phyloP scores from a whole-genome alignment of 2,797 vertebrate genomes.

The Pseudochromis fuscus region DNA sequence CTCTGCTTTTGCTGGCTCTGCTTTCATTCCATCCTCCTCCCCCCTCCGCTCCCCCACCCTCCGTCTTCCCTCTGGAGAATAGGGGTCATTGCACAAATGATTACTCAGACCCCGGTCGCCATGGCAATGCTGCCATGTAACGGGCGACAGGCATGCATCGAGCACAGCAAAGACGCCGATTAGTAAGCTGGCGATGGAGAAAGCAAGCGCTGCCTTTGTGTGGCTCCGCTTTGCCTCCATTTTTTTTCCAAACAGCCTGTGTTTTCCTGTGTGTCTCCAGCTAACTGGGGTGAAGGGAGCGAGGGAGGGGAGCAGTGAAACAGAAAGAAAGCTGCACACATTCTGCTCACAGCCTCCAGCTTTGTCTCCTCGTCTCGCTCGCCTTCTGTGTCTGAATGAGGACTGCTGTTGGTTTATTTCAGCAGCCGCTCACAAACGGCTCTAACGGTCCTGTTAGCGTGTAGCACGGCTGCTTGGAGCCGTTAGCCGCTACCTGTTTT shows the following conservation, averaged over 20 bases:
- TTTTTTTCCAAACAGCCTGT: constrained; percentile 63
- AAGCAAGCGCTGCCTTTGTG: constrained; percentile 89
- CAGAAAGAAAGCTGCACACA: constrained; percentile 76
- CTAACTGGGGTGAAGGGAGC: constrained; percentile 67
- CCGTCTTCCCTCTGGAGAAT: constrained; percentile 88
- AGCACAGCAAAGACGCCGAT: constrained; percentile 95
- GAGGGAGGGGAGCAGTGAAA: constrained; percentile 67
- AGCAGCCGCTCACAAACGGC: constrained; percentile 42
- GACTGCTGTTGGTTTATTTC: constrained; percentile 59
- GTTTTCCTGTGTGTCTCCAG: constrained; percentile 75
- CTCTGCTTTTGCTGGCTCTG: constrained; percentile 79
- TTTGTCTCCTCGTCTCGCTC: constrained; percentile 73
- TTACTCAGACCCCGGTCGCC: constrained; percentile 98
- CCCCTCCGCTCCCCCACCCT: constrained; percentile 55
- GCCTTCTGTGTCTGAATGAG: constrained; percentile 62
- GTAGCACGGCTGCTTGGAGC: background rate
- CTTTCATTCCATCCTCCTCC: constrained; percentile 79
- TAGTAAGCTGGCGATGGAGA: constrained; percentile 89
- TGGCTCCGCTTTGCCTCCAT: constrained; percentile 76
- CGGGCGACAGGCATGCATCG: constrained; percentile 92
- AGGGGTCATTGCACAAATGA: constrained; percentile 99
- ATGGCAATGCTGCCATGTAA: constrained; percentile 96
- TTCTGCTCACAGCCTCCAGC: constrained; percentile 77
- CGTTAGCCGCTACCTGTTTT: background rate
- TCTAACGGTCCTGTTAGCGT: constrained; percentile 38